These are phyloP conservation scores for Tetragnatha versicolor DNA, from an alignment of 1,140 invertebrate species.

Conservation along the genomic window DNA sequence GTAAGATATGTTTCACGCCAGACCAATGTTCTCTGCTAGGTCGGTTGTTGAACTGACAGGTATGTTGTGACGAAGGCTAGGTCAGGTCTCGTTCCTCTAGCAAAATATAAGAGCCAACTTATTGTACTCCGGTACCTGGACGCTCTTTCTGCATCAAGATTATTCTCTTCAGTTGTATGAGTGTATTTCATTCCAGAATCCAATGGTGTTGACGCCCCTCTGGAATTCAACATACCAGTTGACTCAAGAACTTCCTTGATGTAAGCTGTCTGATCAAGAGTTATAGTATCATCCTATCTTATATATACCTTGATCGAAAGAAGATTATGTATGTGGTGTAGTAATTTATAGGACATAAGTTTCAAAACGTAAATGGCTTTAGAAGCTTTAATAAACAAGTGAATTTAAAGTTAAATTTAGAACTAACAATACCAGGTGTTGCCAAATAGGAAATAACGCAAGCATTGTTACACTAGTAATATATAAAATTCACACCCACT, in stretches of 20 bases:
- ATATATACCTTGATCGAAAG: background rate
- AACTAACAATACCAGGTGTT: too few relatives aligned
- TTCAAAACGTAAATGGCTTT: too few relatives aligned
- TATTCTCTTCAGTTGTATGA: background rate
- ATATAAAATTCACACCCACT: too few relatives aligned
- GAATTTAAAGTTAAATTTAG: too few relatives aligned
- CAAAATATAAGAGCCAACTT: conserved; percentile 59
- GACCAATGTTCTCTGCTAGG: conserved; percentile 56
- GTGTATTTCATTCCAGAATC: conserved; percentile 6
- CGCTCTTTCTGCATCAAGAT: conserved; percentile 5
- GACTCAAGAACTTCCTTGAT: background rate
- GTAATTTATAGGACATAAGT: too few relatives aligned
- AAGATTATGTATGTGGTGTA: background rate
- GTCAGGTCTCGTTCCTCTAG: conserved; percentile 62
- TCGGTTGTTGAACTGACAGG: conserved; percentile 62
- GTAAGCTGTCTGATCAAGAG: background rate
- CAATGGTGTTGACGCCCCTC: background rate
- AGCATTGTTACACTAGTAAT: too few relatives aligned
- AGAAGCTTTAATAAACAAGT: too few relatives aligned
- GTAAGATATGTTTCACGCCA: conserved; percentile 60
- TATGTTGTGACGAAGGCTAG: conserved; percentile 64
- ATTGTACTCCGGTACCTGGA: conserved; percentile 60
- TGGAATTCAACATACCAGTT: background rate
- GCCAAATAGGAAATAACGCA: too few relatives aligned
- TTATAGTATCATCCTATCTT: background rate